Evolutionary conservation across 1,140 invertebrate genomes (phyloP).

Genomic region (Tigriopus japonicus): DNA sequence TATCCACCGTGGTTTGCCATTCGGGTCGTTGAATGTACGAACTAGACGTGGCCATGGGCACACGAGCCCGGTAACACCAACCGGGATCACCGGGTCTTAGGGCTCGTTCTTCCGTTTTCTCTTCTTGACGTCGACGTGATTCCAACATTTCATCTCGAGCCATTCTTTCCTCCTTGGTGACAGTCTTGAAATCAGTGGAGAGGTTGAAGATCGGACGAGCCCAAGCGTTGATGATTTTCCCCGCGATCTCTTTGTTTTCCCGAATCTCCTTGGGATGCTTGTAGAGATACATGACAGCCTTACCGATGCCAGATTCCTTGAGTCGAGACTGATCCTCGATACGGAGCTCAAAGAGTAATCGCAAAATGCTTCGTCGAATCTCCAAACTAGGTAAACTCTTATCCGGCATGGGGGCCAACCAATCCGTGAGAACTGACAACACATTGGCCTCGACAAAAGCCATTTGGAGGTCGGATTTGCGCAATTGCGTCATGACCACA

Average conservation of each 20-base stretch:
- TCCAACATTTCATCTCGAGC: slow-evolving; percentile 41
- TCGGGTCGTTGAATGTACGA: slow-evolving; percentile 90
- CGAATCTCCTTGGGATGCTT: slow-evolving; percentile 96
- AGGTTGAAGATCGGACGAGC: slow-evolving; percentile 89
- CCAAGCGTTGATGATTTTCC: slow-evolving; percentile 88
- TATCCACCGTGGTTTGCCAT: slow-evolving; percentile 67
- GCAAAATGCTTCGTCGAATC: slow-evolving; percentile 73
- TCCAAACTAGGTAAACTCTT: slow-evolving; percentile 76
- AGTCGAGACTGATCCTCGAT: slow-evolving; percentile 52
- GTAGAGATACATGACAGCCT: slow-evolving; percentile 98
- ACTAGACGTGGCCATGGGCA: slow-evolving; percentile 83
- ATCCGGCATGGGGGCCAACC: slow-evolving; percentile 94
- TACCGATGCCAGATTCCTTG: slow-evolving; percentile 86
- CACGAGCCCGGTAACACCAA: slow-evolving; percentile 79
- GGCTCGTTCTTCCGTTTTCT: slow-evolving; percentile 31
- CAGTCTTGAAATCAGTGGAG: slow-evolving; percentile 71
- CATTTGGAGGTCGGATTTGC: slow-evolving; percentile 80
- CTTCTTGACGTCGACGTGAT: slow-evolving; percentile 74
- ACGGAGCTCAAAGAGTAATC: slow-evolving; percentile 39
- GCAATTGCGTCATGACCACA: slow-evolving; percentile 70
- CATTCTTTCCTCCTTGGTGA: slow-evolving; percentile 45
- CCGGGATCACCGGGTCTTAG: slow-evolving; percentile 81
- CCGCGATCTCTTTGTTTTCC: slow-evolving; percentile 71
- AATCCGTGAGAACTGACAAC: slow-evolving; percentile 78
- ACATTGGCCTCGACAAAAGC: slow-evolving; percentile 91